Evolutionary conservation across 2,888 invertebrate genomes (phyloP), one percentile per base, ranked within the genome.

Genomic region (Caenorhabditis sp.): DNA sequence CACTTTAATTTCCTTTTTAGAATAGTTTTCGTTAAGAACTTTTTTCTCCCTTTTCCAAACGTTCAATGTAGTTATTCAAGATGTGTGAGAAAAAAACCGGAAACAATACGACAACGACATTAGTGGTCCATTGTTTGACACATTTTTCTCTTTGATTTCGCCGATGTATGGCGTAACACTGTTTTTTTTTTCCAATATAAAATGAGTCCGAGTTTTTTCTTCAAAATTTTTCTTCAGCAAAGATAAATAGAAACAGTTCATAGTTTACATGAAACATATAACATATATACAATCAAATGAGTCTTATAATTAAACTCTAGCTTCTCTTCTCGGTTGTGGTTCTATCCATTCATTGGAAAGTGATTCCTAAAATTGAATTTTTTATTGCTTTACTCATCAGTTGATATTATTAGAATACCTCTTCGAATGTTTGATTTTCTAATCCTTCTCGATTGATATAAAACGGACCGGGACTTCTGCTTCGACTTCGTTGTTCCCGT

Each of bases 241-340:
- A 50, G n/a, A 50, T n/a, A 50, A 50, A 10, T 10, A 50, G n/a
- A 50, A 50, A 10, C 17, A 5, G 17, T 14, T 1, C 53, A 53
- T 53, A 21, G 24, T 36, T 31, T 31, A 14, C 36, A 58, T 36
- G 4, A 58, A 58, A 36, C 31, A 36, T 19, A 36, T 36, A 19
- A 36, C 31, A 58, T 21, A 55, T 21, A 55, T 55, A 55, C 17
- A 21, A 55, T 23, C 14, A 27, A 55, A 26, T 26, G n/a, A 55
- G 1, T 5, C 19, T 21, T 6, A 21, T 21, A 23, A 37, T 68
- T 62, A 76, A 51, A 78, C 78, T 57, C 72, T 62, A 50, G 74
- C 78, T 37, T 69, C 65, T 43, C 78, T 55, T 69, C 75, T 49
- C 21, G 78, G 78, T 54, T 64, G 70, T 4, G 77, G 71, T 50